Evolutionary conservation across 2,888 invertebrate species (phyloP).

Genomic region (Cataglyphis altisquamis): DNA sequence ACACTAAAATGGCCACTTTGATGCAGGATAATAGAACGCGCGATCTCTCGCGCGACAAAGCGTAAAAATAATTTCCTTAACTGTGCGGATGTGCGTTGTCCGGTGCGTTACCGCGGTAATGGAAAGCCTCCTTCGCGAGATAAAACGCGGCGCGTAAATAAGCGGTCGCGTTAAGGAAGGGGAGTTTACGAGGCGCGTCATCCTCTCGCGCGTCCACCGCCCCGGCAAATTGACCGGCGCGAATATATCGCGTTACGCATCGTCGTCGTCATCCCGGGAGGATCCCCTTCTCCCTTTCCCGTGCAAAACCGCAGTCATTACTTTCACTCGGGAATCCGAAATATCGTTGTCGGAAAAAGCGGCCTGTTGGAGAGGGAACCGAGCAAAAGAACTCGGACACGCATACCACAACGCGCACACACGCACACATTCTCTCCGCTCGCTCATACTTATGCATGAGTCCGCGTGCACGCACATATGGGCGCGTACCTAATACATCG

Average conservation of each 20-base stretch:
- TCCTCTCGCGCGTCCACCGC: constrained; percentile 9
- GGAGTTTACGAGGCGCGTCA: constrained; percentile 39
- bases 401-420: not conserved
- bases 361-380: constrained; percentile 2
- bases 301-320: constrained; percentile 25
- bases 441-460: constrained; percentile 70
- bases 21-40: constrained; percentile 16
- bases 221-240: constrained; percentile 19
- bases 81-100: not conserved
- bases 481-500: constrained; percentile 65
- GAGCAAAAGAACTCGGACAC: constrained; percentile 26
- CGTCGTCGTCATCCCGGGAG: not conserved
- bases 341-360: constrained; percentile 43
- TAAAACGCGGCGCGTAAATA: constrained; percentile 46
- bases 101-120: constrained; percentile 19
- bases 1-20: constrained; percentile 29
- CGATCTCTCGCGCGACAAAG: constrained; percentile 23
- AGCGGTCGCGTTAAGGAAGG: constrained; percentile 45
- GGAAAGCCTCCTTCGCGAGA: constrained; percentile 30
- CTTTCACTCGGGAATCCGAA: constrained; percentile 53
- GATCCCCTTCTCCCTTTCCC: not conserved
- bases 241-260: constrained; percentile 29
- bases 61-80: constrained; percentile 34
- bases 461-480: constrained; percentile 25
- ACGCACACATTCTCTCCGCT: not conserved